Conservation (phyloP, 2,797 vertebrate species). For the Falco peregrinus region DNA sequence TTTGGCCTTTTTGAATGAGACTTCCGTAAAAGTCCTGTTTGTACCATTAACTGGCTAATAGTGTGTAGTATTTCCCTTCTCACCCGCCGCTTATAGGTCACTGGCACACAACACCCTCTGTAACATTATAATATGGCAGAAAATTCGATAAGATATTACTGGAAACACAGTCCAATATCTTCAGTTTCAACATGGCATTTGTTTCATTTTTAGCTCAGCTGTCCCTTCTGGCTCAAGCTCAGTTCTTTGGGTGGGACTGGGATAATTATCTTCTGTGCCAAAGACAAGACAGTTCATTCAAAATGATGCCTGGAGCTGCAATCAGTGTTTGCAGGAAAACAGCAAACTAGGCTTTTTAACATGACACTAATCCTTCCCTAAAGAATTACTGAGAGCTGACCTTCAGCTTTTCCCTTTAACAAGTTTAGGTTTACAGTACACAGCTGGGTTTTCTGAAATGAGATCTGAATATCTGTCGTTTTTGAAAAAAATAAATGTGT, state of each 20-base stretch:
- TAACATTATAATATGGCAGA: neutral
- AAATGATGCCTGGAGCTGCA: conserved; percentile 30
- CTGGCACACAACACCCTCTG: neutral
- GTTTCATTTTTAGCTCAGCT: conserved; percentile 39
- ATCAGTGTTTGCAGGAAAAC: conserved; percentile 29
- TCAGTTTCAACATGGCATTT: neutral
- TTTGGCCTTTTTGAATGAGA: neutral
- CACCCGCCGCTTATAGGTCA: neutral
- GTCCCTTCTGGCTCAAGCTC: conserved; percentile 15
- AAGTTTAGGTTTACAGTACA: neutral
- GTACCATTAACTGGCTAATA: neutral
- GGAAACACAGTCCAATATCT: neutral
- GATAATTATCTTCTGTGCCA: conserved; percentile 55
- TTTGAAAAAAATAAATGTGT: neutral
- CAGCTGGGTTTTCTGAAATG: conserved; percentile 19
- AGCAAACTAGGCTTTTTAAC: conserved; percentile 31
- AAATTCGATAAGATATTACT: neutral
- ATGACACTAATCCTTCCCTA: conserved; percentile 8
- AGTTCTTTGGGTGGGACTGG: conserved; percentile 27
- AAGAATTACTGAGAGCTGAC: neutral
- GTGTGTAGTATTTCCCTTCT: neutral
- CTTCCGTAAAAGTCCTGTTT: neutral
- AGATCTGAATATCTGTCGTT: neutral
- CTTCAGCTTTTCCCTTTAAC: conserved; percentile 27
- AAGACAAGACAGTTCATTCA: conserved; percentile 31